These are phyloP conservation scores for Nymphalis urticae DNA, from an alignment of 2,888 invertebrate species.

Conservation along the genomic window DNA sequence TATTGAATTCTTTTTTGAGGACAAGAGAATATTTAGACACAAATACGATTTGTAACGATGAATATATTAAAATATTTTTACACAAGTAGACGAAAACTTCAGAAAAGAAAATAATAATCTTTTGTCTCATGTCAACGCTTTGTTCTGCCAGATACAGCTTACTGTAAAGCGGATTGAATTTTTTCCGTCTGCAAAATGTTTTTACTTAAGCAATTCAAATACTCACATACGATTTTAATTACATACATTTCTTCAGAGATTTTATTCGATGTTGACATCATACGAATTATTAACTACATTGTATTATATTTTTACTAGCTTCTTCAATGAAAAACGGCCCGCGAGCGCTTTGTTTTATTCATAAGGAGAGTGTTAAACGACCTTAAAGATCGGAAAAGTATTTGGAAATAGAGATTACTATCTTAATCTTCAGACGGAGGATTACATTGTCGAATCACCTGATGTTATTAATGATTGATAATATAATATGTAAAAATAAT, in stretches of 20 bases:
- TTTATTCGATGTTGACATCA: too few relatives aligned
- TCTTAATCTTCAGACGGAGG: too few relatives aligned
- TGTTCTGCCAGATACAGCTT: constrained; percentile 28
- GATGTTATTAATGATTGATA: too few relatives aligned
- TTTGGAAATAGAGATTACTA: too few relatives aligned
- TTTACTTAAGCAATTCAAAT: constrained; percentile 21
- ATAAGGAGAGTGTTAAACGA: too few relatives aligned
- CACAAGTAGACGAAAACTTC: constrained; percentile 4
- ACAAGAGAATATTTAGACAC: neutral
- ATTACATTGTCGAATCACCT: too few relatives aligned
- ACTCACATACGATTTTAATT: constrained; percentile 8
- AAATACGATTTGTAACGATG: neutral
- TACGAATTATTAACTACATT: too few relatives aligned
- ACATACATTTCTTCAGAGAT: neutral
- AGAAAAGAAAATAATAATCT: constrained; percentile 15
- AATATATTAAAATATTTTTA: constrained; percentile 9
- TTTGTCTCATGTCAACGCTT: constrained; percentile 13
- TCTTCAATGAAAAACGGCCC: too few relatives aligned
- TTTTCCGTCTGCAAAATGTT: constrained; percentile 21
- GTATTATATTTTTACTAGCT: too few relatives aligned
- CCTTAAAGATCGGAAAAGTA: too few relatives aligned
- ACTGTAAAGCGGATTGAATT: constrained; percentile 28
- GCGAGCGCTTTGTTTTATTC: too few relatives aligned
- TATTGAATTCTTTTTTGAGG: neutral
- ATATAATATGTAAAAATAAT: too few relatives aligned